Percentiles rank a stretch among this genome's conserved stretches.
Evolutionary conservation across 2,113 vertebrate species (phyloP).

Genomic region (Rhinogobius similis): DNA sequence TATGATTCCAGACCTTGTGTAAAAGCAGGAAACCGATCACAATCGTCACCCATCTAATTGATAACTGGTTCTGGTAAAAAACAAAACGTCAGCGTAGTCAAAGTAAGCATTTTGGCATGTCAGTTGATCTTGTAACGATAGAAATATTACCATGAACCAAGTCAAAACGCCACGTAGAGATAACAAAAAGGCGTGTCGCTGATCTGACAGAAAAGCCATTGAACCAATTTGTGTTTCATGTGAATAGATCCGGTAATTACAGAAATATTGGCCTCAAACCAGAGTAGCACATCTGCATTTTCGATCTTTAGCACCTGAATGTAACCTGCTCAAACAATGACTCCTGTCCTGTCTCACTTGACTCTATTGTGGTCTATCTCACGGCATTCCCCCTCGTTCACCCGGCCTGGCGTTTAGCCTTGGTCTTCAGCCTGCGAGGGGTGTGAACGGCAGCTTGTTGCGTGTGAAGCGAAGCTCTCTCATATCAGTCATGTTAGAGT

Average conservation of each 20-base stretch:
- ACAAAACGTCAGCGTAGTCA: too few species aligned
- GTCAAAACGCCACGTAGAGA: too few species aligned
- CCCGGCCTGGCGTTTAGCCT: slow-evolving; percentile 9
- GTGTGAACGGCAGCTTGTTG: slow-evolving; percentile 42
- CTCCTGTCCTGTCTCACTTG: slow-evolving; percentile 24
- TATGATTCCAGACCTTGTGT: too few species aligned
- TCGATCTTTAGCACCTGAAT: neutral
- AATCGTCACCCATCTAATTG: too few species aligned
- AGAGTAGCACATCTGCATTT: neutral
- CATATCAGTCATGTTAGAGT: slow-evolving; percentile 60
- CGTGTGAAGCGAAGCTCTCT: slow-evolving; percentile 71
- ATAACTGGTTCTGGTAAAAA: too few species aligned
- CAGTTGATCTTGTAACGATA: neutral
- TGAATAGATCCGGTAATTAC: neutral
- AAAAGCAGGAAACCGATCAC: too few species aligned
- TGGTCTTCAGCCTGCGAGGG: slow-evolving; percentile 19
- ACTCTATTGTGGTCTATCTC: slow-evolving; percentile 43
- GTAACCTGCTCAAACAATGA: neutral
- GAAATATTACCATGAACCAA: neutral
- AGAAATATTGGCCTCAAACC: neutral
- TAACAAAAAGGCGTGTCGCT: too few species aligned
- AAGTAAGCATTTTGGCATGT: neutral
- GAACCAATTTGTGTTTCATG: neutral
- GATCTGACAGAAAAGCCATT: neutral
- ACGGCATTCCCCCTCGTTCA: slow-evolving; percentile 44